Base-by-base conservation (phyloP, 2,888 invertebrate genomes). In the Flabesymbios commensalis region DNA sequence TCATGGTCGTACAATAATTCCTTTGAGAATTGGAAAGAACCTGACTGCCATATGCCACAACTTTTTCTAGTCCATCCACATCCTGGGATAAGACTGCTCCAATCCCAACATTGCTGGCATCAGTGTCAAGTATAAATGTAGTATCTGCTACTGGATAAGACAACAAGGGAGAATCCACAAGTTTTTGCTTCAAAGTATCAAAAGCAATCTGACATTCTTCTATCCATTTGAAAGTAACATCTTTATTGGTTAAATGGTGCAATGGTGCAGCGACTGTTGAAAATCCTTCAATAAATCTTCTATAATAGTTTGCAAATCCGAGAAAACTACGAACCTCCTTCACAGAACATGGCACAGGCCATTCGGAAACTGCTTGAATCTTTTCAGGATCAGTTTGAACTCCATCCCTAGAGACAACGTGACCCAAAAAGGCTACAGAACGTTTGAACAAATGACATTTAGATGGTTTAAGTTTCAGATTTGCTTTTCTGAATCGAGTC, bases 361-460 rank as follows among this genome's bases (percentile, higher is more conserved):
- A 62, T 24, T 43, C 41, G 29, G 22, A 45, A 22, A 62, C 42
- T 5, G 31, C 47, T 32, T 45, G 28, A 5, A 60, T 53, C 31
- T 62, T 62, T 2, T 53, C 58, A 33, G 59, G 57, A 24, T 64
- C 61, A 4, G 52, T 29, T 7, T 19, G 10, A 5, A 63, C 33
- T 17, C 63, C 55, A 17, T 59, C 49, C 10, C 57, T n/a, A 2
- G 29, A 45, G 26, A 63, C 33, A 19, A 51, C 28, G 29, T 63
- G 60, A 7, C 60, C 60, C 19, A 63, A 52, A 28, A 48, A 57
- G 17, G 29, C 48, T 1, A 61, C 51, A 17, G 56, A n/a, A 39
- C 52, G 22, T 39, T 49, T n/a, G n/a, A 63, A 55, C 10, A 60
- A 39, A 14, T 24, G 31, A 36, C 63, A 63, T 31, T 61, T 63